Evolutionary conservation across 2,797 vertebrate species (phyloP).

Genomic region (Halcyon leucocephala): DNA sequence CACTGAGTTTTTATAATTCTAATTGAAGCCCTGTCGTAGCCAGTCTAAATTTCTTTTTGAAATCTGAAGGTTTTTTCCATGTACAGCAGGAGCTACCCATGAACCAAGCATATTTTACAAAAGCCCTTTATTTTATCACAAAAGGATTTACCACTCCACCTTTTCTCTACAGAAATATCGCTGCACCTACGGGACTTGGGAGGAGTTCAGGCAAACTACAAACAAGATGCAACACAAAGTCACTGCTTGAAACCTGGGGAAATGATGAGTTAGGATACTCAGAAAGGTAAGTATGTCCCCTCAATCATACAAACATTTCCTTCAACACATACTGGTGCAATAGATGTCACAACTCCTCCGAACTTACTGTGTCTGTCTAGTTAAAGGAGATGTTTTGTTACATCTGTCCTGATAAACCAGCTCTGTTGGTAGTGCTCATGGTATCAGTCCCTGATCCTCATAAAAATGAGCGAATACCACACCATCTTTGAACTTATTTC

Average conservation of each 20-base stretch:
- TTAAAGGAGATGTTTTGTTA: not conserved
- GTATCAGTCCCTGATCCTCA: not conserved
- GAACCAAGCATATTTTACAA: not conserved
- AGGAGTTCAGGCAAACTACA: not conserved
- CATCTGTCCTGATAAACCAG: not conserved
- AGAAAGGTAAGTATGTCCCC: not conserved
- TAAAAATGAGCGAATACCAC: not conserved
- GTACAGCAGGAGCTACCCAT: not conserved
- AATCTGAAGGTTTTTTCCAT: not conserved
- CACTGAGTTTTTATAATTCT: not conserved
- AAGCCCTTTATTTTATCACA: not conserved
- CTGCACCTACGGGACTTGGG: not conserved
- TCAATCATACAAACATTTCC: not conserved
- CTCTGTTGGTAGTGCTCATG: rapidly evolving
- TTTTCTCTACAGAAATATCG: not conserved
- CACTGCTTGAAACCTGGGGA: not conserved
- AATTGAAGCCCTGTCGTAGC: not conserved
- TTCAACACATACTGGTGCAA: not conserved
- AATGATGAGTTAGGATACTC: not conserved
- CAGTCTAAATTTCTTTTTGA: rapidly evolving
- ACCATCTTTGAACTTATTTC: not conserved
- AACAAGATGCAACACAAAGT: not conserved
- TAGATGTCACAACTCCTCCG: not conserved
- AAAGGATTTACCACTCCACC: not conserved
- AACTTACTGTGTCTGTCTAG: no score